Percentiles rank a stretch among this genome's conserved stretches.
Evolutionary conservation across 2,888 invertebrate species (phyloP).

Genomic region (Tuberolachnus salignus): DNA sequence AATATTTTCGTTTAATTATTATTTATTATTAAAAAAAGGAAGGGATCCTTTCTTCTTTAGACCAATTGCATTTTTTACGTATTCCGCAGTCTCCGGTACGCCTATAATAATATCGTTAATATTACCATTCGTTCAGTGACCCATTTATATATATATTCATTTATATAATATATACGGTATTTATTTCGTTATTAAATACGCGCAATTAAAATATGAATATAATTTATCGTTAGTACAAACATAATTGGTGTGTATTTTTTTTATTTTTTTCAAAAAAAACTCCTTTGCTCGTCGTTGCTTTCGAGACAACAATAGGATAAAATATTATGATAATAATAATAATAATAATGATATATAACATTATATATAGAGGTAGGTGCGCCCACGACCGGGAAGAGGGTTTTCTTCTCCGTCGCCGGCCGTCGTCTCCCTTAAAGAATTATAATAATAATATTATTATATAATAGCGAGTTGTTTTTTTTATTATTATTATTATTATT

Average conservation of each 20-base stretch:
- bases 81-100: too few species aligned
- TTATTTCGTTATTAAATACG: background rate
- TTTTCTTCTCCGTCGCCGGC: too few species aligned
- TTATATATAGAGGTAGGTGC: background rate
- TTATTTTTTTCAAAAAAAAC: background rate
- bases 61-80: too few species aligned
- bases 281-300: background rate
- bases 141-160: too few species aligned
- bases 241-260: slow-evolving; percentile 28
- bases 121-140: slow-evolving; percentile 4
- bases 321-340: too few species aligned
- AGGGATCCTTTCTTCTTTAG: too few species aligned
- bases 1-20: background rate
- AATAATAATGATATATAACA: too few species aligned
- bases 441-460: background rate
- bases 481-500: too few species aligned
- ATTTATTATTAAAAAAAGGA: too few species aligned
- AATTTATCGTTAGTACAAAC: slow-evolving; percentile 1
- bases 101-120: too few species aligned
- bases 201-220: slow-evolving; percentile 41
- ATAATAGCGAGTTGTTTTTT: background rate
- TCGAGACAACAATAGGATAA: slow-evolving; percentile 10
- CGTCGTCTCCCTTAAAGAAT: slow-evolving; percentile 21
- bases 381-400: slow-evolving; percentile 19
- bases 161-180: background rate